Conservation (phyloP, 2,113 vertebrate genomes). For the Spilogale gracilis region DNA sequence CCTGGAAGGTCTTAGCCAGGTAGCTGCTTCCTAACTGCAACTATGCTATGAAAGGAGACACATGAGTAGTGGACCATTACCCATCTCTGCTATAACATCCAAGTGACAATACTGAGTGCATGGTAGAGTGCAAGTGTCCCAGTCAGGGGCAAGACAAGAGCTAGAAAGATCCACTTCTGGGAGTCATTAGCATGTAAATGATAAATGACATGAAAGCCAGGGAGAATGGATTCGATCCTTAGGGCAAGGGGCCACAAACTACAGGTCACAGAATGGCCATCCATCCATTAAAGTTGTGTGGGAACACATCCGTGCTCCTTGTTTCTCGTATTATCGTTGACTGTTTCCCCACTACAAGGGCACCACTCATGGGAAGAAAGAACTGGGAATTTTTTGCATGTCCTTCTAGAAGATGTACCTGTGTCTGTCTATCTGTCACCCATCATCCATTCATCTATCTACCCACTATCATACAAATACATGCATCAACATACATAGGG, state of each 20-base stretch:
- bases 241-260: neutral
- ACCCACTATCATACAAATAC: too few relatives aligned
- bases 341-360: fast-evolving
- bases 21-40: neutral
- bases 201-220: neutral
- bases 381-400: neutral
- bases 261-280: neutral
- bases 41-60: neutral
- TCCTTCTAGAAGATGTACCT: neutral
- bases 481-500: neutral
- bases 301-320: neutral
- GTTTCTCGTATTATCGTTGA: fast-evolving
- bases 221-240: neutral
- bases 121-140: too few relatives aligned
- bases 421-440: neutral
- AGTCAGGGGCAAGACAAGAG: neutral
- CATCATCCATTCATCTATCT: neutral
- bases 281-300: neutral
- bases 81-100: too few relatives aligned
- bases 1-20: too few relatives aligned
- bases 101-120: neutral
- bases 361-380: neutral
- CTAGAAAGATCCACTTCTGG: neutral
- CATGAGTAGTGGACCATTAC: fast-evolving
- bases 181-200: neutral